Percentiles rank a stretch among this genome's conserved stretches.
These are phyloP conservation scores for Drosophila takahashii DNA, from an alignment of 1,140 invertebrate genomes.

Conservation along the genomic window DNA sequence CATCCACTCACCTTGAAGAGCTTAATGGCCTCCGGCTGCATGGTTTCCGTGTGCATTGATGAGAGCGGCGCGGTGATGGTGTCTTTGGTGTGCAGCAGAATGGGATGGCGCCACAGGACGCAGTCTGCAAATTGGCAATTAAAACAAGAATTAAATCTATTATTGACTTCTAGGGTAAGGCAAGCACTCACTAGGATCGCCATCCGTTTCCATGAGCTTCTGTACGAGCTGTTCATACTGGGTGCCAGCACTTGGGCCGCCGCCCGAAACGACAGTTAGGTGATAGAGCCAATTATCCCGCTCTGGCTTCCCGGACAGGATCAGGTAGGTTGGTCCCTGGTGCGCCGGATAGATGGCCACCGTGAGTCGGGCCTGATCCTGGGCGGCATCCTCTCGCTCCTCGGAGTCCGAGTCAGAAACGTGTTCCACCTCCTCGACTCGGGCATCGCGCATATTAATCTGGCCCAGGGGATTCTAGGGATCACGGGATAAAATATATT, in stretches of 20 bases:
- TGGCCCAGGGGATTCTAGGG: conserved; percentile 97
- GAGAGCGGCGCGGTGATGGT: conserved; percentile 93
- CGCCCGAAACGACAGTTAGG: conserved; percentile 96
- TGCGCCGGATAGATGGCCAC: conserved; percentile 97
- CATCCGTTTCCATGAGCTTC: conserved; percentile 97
- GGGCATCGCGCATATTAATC: conserved; percentile 97
- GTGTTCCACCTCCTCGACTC: conserved; percentile 97
- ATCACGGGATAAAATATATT: neutral
- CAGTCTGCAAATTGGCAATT: conserved; percentile 87
- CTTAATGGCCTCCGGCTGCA: conserved; percentile 96
- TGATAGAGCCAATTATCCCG: conserved; percentile 98
- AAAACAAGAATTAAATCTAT: neutral
- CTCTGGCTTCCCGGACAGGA: conserved; percentile 95
- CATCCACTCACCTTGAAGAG: conserved; percentile 93
- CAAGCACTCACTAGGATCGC: conserved; percentile 91
- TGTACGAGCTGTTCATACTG: conserved; percentile 97
- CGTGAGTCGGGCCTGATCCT: conserved; percentile 89
- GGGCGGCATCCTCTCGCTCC: conserved; percentile 90
- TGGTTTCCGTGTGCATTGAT: conserved; percentile 92
- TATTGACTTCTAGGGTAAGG: neutral
- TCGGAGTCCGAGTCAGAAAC: conserved; percentile 96
- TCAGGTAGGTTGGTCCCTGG: conserved; percentile 95
- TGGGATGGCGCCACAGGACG: conserved; percentile 96
- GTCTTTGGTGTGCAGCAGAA: conserved; percentile 95
- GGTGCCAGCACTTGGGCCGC: conserved; percentile 94